These are phyloP conservation scores for Chrysodeixis includens DNA, from an alignment of 2,888 invertebrate genomes.

Conservation along the genomic window DNA sequence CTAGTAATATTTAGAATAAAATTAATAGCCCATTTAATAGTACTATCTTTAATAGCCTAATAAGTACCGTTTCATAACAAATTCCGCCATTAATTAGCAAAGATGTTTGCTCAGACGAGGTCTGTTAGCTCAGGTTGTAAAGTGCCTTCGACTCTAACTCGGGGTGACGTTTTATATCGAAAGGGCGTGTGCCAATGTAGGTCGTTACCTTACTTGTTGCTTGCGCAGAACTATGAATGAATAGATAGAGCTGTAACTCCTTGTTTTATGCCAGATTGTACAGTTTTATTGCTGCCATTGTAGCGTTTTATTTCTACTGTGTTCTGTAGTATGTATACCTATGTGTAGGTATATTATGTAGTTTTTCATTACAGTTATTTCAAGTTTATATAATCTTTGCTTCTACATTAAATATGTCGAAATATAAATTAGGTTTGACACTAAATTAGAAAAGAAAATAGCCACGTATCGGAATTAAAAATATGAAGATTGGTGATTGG, in stretches of 20 bases:
- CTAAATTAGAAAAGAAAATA: too few relatives aligned
- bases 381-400: too few relatives aligned
- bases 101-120: conserved; percentile 45
- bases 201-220: conserved; percentile 62
- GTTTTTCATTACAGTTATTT: too few relatives aligned
- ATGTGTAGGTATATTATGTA: too few relatives aligned
- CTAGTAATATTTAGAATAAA: too few relatives aligned
- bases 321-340: background rate
- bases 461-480: too few relatives aligned
- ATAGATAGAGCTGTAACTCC: conserved; percentile 19
- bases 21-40: too few relatives aligned
- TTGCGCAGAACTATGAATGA: conserved; percentile 22
- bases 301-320: background rate
- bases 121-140: conserved; percentile 45
- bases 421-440: too few relatives aligned
- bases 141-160: conserved; percentile 36
- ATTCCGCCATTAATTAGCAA: conserved; percentile 49
- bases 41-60: too few relatives aligned
- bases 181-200: conserved; percentile 64
- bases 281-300: background rate
- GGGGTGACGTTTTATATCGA: conserved; percentile 61
- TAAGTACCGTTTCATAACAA: conserved; percentile 29
- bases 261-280: background rate
- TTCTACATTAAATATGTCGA: too few relatives aligned
- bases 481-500: too few relatives aligned